Conservation (phyloP, 2,797 vertebrate genomes). For the Takifugu ocellatus region DNA sequence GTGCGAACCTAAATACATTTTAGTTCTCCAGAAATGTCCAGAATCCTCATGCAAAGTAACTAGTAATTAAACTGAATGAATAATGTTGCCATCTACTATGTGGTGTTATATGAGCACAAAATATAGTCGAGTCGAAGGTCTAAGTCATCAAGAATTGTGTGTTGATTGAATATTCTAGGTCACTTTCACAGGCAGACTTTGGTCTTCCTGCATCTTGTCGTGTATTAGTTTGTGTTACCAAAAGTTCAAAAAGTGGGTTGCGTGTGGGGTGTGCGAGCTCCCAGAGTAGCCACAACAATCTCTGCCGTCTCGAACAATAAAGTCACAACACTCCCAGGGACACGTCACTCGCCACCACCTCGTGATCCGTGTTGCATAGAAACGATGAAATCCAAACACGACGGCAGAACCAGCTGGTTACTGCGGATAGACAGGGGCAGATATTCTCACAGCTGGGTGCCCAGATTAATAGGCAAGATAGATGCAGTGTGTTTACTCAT, state of each 20-base stretch:
- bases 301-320: slow-evolving; percentile 8
- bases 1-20: background rate
- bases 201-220: no score
- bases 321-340: slow-evolving; percentile 41
- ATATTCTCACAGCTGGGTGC: slow-evolving; percentile 76
- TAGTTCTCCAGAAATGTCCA: background rate
- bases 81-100: no score
- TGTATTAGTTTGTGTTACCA: no score
- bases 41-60: no score
- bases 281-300: slow-evolving; percentile 5
- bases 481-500: slow-evolving; percentile 70
- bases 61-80: no score
- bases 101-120: no score
- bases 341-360: slow-evolving; percentile 41
- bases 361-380: slow-evolving; percentile 56
- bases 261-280: slow-evolving; percentile 1
- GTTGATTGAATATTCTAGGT: no score
- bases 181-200: no score
- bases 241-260: no score
- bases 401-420: slow-evolving; percentile 40
- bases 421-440: slow-evolving; percentile 58
- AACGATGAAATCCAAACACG: slow-evolving; percentile 75
- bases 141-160: no score
- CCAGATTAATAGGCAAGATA: slow-evolving; percentile 82
- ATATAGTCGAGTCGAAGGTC: no score